Evolutionary conservation across 2,888 invertebrate species (phyloP), one percentile per base, ranked within the genome.

Genomic region (Lepeophtheirus nordmannii): DNA sequence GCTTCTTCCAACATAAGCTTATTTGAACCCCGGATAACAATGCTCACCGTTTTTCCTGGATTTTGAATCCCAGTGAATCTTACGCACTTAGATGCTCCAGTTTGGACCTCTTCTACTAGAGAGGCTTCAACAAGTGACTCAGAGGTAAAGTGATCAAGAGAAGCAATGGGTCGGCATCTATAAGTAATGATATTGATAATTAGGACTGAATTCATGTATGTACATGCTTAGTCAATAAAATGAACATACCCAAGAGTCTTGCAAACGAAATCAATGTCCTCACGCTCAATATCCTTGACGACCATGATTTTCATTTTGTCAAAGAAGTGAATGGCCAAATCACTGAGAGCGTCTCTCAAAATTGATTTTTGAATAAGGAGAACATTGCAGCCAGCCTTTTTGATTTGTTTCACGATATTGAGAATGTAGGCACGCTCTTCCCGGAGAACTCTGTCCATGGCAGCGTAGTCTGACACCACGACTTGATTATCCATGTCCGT

Each of bases 241-340:
- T n/a, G 23, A 14, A 65, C 37, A 65, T 72, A 80, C 80, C 77
- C 69, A 14, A 70, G 68, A 14, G 69, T 67, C 67, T 93, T 96
- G 78, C 93, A 94, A 22, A 98, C 85, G 76, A 94, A 97, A 73
- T 97, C 92, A 71, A 99, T 89, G 73, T 99, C 97, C 75, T 97
- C 97, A 65, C 98, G 83, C 76, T 99, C 98, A 67, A 99, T 83
- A 74, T 99, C 97, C 76, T 93, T 96, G 64, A 98, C 84, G 1
- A 97, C 96, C 86, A 98, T 87, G 66, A 94, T 92, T 77, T 99
- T 99, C 76, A 97, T 91, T 80, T 98, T 98, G 74, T 96, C 94
- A 71, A 99, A 80, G 79, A 97, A 98, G 76, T 99, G 98, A 71
- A 97, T 82, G 1, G 97, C 97, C 72, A 98, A 79, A 76, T 99